These are phyloP conservation scores for Pocota personata DNA, from an alignment of 2,888 invertebrate genomes.

Conservation along the genomic window DNA sequence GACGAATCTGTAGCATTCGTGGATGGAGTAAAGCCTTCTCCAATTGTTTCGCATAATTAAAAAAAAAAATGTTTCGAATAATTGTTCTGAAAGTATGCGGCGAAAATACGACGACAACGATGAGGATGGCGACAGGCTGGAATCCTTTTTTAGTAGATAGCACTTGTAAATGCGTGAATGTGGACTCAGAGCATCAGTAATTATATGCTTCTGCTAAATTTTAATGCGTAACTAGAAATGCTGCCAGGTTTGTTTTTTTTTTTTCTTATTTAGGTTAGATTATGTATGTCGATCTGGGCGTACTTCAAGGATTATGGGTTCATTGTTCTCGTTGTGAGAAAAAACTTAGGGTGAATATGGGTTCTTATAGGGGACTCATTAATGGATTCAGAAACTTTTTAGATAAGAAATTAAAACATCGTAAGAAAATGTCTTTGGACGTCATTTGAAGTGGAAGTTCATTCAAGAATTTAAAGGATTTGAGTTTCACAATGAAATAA, in stretches of 20 bases:
- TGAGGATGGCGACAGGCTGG: background rate
- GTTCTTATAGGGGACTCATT: background rate
- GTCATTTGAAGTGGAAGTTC: background rate
- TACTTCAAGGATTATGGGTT: background rate
- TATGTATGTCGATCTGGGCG: background rate
- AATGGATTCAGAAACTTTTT: background rate
- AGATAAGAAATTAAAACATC: background rate
- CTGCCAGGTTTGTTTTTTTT: background rate
- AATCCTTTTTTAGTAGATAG: background rate
- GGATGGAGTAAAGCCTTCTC: slow-evolving; percentile 14
- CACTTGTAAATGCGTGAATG: background rate
- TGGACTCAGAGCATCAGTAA: slow-evolving; percentile 10
- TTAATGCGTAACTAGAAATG: slow-evolving; percentile 8
- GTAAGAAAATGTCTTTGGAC: background rate
- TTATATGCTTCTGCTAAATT: slow-evolving; percentile 12
- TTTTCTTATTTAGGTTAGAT: background rate
- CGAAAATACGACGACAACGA: slow-evolving; percentile 21
- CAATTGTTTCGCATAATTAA: slow-evolving; percentile 47
- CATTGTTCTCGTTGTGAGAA: background rate
- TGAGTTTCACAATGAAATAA: too few species aligned
- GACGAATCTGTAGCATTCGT: slow-evolving; percentile 32
- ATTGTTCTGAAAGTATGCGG: slow-evolving; percentile 39
- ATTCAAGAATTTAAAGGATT: background rate
- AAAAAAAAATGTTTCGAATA: slow-evolving; percentile 19
- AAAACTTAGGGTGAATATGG: background rate